These are phyloP conservation scores for Stictocephala bisonia DNA, from an alignment of 2,888 invertebrate species.

Conservation along the genomic window DNA sequence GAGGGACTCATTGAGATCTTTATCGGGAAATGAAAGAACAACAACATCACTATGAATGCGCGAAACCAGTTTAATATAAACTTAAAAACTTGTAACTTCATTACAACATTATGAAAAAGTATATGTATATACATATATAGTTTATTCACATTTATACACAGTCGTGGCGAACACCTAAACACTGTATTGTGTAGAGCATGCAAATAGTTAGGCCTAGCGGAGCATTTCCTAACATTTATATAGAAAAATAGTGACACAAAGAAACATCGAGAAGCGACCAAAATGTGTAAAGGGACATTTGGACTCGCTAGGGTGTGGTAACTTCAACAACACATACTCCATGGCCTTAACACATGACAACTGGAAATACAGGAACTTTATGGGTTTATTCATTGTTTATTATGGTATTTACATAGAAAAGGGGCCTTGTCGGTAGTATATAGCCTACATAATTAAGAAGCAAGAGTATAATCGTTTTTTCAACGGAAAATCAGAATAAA, in stretches of 20 bases:
- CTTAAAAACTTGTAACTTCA: slow-evolving; percentile 75
- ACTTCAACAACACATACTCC: not conserved
- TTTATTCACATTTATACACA: slow-evolving; percentile 60
- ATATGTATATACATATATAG: slow-evolving; percentile 67
- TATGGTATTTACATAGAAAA: too few relatives aligned
- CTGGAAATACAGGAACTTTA: too few relatives aligned
- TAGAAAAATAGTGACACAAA: slow-evolving; percentile 44
- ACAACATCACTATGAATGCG: slow-evolving; percentile 51
- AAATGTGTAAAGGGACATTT: slow-evolving; percentile 11
- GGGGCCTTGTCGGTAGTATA: too few relatives aligned
- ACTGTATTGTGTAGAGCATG: slow-evolving; percentile 23
- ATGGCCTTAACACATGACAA: too few relatives aligned
- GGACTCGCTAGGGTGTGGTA: slow-evolving; percentile 15
- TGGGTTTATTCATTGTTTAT: too few relatives aligned
- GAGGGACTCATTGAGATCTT: too few relatives aligned
- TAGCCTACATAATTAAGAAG: too few relatives aligned
- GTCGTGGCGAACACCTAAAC: slow-evolving; percentile 41
- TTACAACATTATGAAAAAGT: slow-evolving; percentile 85
- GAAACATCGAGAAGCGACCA: slow-evolving; percentile 30
- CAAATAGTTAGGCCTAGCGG: slow-evolving; percentile 36
- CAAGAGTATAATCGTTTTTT: too few relatives aligned
- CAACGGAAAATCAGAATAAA: too few relatives aligned
- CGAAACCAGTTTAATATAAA: slow-evolving; percentile 84
- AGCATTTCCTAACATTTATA: slow-evolving; percentile 34
- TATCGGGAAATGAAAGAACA: not conserved